Percentiles rank a stretch among this genome's conserved stretches.
Evolutionary conservation across 2,113 vertebrate genomes (phyloP).

Genomic region (Ifrita kowaldi): DNA sequence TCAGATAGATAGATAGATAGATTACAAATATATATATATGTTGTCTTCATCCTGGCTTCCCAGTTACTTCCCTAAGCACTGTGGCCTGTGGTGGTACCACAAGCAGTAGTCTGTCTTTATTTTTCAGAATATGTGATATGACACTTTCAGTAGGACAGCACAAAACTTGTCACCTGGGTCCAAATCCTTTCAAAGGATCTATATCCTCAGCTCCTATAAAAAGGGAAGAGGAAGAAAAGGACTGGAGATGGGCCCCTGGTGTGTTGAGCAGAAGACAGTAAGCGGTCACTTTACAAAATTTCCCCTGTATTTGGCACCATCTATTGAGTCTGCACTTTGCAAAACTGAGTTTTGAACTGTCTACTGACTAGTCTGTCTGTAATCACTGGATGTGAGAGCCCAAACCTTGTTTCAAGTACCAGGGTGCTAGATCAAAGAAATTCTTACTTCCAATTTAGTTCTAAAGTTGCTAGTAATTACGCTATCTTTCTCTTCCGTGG

Average conservation of each 20-base stretch:
- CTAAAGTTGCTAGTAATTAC: not conserved
- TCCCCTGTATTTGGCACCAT: not conserved
- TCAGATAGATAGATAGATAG: not conserved
- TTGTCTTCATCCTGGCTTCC: not conserved
- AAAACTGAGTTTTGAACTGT: not conserved
- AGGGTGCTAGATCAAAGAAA: not conserved
- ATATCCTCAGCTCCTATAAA: not conserved
- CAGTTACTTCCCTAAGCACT: not conserved
- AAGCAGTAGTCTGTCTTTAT: not conserved
- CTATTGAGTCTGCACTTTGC: not conserved
- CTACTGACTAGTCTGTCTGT: not conserved
- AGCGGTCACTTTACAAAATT: not conserved
- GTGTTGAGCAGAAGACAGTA: not conserved
- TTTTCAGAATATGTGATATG: not conserved
- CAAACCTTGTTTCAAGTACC: not conserved
- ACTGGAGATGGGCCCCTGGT: not conserved
- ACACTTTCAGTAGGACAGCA: not conserved
- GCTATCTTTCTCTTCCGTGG: not conserved
- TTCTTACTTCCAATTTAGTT: not conserved
- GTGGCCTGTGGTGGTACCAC: not conserved
- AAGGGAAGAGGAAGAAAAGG: not conserved
- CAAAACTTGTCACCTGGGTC: not conserved
- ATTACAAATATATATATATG: not conserved
- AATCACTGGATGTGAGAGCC: not conserved
- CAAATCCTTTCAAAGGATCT: not conserved